Percentiles rank a stretch among this genome's conserved stretches.
These are phyloP conservation scores for Eciton burchellii DNA, from an alignment of 1,140 invertebrate genomes.

Conservation along the genomic window DNA sequence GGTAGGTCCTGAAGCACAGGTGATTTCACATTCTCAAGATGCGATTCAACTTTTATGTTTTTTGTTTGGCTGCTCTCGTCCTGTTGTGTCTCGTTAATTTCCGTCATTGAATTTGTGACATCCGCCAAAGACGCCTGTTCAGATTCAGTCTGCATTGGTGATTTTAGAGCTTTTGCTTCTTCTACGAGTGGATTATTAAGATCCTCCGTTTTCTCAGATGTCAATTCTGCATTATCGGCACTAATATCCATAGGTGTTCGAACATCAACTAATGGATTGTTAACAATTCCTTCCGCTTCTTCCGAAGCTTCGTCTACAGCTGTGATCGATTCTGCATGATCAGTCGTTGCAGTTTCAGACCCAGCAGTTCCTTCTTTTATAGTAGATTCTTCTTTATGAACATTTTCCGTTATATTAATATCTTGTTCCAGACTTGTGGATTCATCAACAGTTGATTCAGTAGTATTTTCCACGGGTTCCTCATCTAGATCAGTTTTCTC, in stretches of 20 bases:
- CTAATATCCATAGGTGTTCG: constrained; percentile 51
- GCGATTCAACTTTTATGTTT: constrained; percentile 17
- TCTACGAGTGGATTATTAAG: constrained; percentile 44
- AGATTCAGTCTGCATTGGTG: constrained; percentile 24
- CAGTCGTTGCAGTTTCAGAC: constrained; percentile 16
- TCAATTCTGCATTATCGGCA: constrained; percentile 58
- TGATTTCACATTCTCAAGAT: constrained; percentile 47
- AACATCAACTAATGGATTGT: constrained; percentile 50
- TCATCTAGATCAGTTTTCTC: constrained; percentile 72
- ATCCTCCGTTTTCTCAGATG: constrained; percentile 65
- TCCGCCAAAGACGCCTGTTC: constrained; percentile 54
- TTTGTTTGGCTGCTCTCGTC: constrained; percentile 35
- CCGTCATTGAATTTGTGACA: constrained; percentile 34
- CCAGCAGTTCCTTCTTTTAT: constrained; percentile 44
- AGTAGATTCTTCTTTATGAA: constrained; percentile 50
- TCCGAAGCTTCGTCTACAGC: constrained; percentile 12
- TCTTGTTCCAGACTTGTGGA: constrained; percentile 71
- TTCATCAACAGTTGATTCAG: constrained; percentile 43
- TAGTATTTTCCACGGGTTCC: constrained; percentile 60
- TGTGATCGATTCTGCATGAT: constrained; percentile 38
- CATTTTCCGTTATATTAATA: constrained; percentile 67
- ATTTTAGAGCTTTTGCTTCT: constrained; percentile 42
- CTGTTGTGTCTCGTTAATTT: constrained; percentile 47
- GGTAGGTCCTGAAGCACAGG: constrained; percentile 41
- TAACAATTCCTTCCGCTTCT: constrained; percentile 48